Evolutionary conservation across 2,113 vertebrate genomes (phyloP), one percentile per base, ranked within the genome.

Genomic region (Laticauda laticaudata): DNA sequence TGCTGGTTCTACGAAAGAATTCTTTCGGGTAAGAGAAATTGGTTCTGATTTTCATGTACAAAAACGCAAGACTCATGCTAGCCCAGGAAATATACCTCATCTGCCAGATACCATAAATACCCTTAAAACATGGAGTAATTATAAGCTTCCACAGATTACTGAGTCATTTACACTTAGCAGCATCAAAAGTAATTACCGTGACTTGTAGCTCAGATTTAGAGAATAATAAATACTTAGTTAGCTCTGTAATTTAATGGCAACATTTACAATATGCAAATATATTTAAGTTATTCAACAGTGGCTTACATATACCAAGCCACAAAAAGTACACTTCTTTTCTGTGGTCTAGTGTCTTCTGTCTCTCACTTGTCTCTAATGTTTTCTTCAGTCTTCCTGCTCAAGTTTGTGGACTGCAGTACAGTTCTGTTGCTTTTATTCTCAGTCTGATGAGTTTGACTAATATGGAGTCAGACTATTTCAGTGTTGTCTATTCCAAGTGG

Each of bases 1-100:
- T 92, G 99, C 98, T 43, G 99, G 99, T 92, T 99, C 99, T 88
- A 99, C 99, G 87, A 99, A 99, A 97, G 99, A 99, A 95, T 99
- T 99, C 98, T 99, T 99, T 97, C 98, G 99, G 98, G 99, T 99
- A 97, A 96, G 97, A 88, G 61, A 45, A 91, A 90, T 26, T 51
- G 61, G 91, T 90, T 88, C 92, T 92, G 95, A 93, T 8, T 56
- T 95, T 93, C 90, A 90, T 93, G 61, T 55, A 92, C 75, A 90
- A 92, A 61, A 90, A 45, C 2, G 69, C 56, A 54, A 95, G 51
- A 81, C 92, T 95, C 43, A 55, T 23, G 69, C 90, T 91, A 95
- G 39, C 14, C 39, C 48, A 86, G 87, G 75, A 92, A 91, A 57
- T 57, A 55, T 45, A 61, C 39, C 8, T 55, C n/a, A 61, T 39